Evolutionary conservation across 2,888 invertebrate genomes (phyloP), one percentile per base, ranked within the genome.

Genomic region (Chaetoderma sp.): DNA sequence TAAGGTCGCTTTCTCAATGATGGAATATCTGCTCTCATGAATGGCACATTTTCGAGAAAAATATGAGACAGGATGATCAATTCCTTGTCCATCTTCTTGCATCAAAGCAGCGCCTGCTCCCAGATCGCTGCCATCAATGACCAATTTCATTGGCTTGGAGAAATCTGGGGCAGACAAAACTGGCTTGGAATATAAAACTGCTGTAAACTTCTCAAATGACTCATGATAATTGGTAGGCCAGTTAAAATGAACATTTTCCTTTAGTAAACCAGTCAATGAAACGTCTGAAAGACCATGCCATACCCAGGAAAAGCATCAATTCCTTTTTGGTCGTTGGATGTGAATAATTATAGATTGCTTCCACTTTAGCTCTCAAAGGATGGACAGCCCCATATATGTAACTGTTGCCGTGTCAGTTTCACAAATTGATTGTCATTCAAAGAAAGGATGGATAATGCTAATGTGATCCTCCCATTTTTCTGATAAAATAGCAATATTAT

Each of bases 121-220:
- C 13, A 68, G 36, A 55, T 68, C 74, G 65, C 70, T 70, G 6
- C 72, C 77, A 68, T 78, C 75, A 2, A 73, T 69, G 4, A 54
- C 57, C 3, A 78, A 18, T 36, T 65, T 69, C 60, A 75, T 71
- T 6, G 57, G 64, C 50, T 64, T 33, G 1, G 30, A 6, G 50
- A 58, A 60, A 25, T 63, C 49, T 5, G 69, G 59, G 10, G 59
- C 54, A 25, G 21, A 5, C 1, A 77, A n/a, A n/a, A n/a, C n/a
- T n/a, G n/a, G n/a, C n/a, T n/a, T n/a, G n/a, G n/a, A 47, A 80
- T 68, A 60, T 79, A 80, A 4, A 64, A 23, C 21, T 65, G 62
- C 4, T n/a, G n/a, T n/a, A n/a, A n/a, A n/a, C n/a, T n/a, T n/a
- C n/a, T n/a, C n/a, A n/a, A n/a, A n/a, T n/a, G n/a, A n/a, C n/a